phyloP scores from a whole-genome alignment of 2,113 vertebrate species.

The Motacilla alba region DNA sequence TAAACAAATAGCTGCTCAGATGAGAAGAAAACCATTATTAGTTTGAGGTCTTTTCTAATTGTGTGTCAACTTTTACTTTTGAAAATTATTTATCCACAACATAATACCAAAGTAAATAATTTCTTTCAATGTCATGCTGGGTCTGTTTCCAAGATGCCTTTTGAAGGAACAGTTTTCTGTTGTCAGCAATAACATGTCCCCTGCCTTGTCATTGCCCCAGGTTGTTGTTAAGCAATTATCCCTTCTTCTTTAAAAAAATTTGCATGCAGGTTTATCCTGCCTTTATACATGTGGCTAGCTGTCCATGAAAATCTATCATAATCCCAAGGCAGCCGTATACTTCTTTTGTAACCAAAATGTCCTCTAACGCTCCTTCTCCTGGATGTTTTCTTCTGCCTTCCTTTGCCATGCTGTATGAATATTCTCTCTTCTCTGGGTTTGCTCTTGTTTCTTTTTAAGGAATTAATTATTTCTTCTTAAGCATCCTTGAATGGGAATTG shows the following conservation, averaged over 20 bases:
- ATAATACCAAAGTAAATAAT: neutral
- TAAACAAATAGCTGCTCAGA: neutral
- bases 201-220: conserved; percentile 8
- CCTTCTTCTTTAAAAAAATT: neutral
- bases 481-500: neutral
- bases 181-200: neutral
- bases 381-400: neutral
- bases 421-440: neutral
- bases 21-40: neutral
- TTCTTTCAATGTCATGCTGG: neutral
- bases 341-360: neutral
- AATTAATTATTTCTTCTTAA: neutral
- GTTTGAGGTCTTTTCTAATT: neutral
- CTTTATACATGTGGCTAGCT: neutral
- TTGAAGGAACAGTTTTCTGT: neutral
- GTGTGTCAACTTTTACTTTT: neutral
- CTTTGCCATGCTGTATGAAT: neutral
- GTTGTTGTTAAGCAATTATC: conserved; percentile 11
- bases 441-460: neutral
- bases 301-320: neutral
- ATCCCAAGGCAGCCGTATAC: neutral
- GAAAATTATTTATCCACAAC: neutral
- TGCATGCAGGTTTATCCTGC: neutral
- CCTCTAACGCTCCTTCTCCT: neutral
- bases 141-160: neutral